Evolutionary conservation across 2,113 vertebrate species (phyloP).

Genomic region (Riparia riparia): DNA sequence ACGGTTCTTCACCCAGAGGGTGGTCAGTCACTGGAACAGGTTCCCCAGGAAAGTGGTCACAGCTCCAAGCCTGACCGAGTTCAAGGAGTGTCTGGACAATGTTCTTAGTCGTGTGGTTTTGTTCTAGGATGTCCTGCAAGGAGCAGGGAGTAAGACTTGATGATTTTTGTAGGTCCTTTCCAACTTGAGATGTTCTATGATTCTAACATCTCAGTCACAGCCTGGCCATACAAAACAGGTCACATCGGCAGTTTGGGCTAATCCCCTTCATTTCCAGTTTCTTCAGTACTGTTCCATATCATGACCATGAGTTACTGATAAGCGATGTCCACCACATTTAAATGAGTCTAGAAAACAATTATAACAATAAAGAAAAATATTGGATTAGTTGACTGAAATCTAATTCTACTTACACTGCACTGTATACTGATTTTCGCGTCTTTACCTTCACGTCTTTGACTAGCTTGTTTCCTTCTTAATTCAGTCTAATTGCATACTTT

Average conservation of each 20-base stretch:
- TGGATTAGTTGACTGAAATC: background rate
- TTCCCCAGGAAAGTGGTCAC: background rate
- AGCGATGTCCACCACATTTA: background rate
- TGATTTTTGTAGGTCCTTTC: background rate
- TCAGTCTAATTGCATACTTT: background rate
- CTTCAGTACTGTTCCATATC: background rate
- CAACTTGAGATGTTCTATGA: background rate
- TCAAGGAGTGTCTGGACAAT: background rate
- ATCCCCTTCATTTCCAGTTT: background rate
- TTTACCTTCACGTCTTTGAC: background rate
- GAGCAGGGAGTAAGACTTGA: background rate
- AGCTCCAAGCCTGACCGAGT: background rate
- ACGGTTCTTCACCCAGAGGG: background rate
- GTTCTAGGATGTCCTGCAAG: accelerated
- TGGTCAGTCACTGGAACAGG: background rate
- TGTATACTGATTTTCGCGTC: background rate
- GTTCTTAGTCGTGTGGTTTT: background rate
- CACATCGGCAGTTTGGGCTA: background rate
- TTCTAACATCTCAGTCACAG: background rate
- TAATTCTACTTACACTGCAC: background rate
- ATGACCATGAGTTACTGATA: background rate
- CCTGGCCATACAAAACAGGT: background rate
- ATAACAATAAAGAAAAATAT: background rate
- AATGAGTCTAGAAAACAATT: background rate
- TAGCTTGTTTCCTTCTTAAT: slow-evolving; percentile 19